Evolutionary conservation across 2,113 vertebrate genomes (phyloP).

Genomic region (Nymphicus hollandicus): DNA sequence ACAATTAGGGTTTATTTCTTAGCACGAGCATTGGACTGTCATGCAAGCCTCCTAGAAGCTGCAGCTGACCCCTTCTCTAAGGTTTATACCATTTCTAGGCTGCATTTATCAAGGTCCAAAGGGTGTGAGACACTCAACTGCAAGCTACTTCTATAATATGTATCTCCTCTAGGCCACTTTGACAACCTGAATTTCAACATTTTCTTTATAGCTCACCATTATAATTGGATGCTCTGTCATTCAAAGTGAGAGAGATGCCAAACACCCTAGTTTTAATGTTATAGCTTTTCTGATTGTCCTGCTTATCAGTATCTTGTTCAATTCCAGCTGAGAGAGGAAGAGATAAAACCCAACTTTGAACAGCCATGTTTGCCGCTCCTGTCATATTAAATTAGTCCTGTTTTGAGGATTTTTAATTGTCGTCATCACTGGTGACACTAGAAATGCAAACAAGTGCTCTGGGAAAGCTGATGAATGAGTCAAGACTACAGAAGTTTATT

Average conservation of each 20-base stretch:
- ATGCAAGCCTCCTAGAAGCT: background rate
- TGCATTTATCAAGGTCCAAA: background rate
- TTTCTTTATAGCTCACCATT: background rate
- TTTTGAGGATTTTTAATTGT: background rate
- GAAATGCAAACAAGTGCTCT: background rate
- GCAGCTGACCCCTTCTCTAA: background rate
- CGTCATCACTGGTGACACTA: background rate
- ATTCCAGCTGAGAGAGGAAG: background rate
- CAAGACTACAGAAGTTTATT: background rate
- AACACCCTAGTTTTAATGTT: background rate
- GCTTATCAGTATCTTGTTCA: background rate
- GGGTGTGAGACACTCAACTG: background rate
- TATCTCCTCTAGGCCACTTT: background rate
- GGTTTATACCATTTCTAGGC: background rate
- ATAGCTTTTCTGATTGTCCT: background rate
- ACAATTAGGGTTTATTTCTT: background rate
- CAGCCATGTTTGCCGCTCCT: background rate
- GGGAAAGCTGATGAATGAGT: background rate
- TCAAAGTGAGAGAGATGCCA: background rate
- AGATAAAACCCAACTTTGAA: background rate
- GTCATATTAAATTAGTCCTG: background rate
- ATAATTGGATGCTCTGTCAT: background rate
- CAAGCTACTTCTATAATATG: background rate
- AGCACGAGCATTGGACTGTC: background rate
- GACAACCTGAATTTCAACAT: background rate